Conservation (phyloP, 2,797 vertebrate genomes). For the Octomys mimax region DNA sequence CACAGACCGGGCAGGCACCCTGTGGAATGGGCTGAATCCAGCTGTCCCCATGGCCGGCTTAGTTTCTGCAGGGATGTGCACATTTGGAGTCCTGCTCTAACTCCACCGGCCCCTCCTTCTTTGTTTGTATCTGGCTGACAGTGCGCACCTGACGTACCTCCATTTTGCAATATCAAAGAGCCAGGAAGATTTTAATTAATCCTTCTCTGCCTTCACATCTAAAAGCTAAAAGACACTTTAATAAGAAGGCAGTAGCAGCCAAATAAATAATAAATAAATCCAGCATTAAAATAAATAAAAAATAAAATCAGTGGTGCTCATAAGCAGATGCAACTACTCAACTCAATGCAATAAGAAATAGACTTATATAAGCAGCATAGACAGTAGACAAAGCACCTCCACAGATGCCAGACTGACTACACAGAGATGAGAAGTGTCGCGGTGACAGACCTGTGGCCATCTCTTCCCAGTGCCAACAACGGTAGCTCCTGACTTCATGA, state of each 20-base stretch:
- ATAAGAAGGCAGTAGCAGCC: slow-evolving; percentile 48
- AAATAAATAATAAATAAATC: background rate
- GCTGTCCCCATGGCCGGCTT: background rate
- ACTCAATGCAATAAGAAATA: slow-evolving; percentile 69
- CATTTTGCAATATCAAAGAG: slow-evolving; percentile 14
- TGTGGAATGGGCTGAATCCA: background rate
- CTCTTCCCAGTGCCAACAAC: background rate
- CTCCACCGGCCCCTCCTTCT: rapidly evolving
- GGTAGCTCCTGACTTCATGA: slow-evolving; percentile 67
- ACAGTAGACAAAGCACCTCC: slow-evolving; percentile 61
- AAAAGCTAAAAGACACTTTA: slow-evolving; percentile 67
- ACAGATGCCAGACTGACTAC: background rate
- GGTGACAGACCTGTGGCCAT: background rate
- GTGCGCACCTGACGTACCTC: background rate
- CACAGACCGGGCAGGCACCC: background rate
- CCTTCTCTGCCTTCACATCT: slow-evolving; percentile 36
- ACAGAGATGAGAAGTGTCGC: slow-evolving; percentile 48
- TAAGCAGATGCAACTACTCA: slow-evolving; percentile 60
- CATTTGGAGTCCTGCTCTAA: rapidly evolving
- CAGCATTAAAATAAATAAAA: slow-evolving; percentile 73
- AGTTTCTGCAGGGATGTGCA: background rate
- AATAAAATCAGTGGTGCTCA: slow-evolving; percentile 40
- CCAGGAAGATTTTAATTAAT: slow-evolving; percentile 65
- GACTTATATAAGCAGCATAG: slow-evolving; percentile 66
- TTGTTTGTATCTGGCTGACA: background rate